Evolutionary conservation across 2,113 vertebrate species (phyloP).

Genomic region (Alexandromys fortis): DNA sequence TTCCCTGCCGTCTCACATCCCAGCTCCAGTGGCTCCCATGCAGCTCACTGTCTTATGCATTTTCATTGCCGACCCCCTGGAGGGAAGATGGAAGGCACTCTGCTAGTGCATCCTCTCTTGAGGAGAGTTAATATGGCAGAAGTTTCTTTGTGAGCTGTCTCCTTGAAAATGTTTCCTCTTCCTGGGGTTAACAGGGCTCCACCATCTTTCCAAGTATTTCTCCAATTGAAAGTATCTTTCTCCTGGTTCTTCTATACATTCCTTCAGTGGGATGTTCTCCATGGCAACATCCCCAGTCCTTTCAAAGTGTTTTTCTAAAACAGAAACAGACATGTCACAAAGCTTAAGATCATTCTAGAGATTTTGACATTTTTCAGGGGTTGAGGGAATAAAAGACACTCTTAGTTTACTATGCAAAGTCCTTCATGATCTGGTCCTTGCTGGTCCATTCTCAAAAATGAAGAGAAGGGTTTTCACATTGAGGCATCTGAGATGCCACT

Average conservation of each 20-base stretch:
- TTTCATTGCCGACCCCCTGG: not conserved
- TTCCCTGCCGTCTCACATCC: not conserved
- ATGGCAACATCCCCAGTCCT: not conserved
- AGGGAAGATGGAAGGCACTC: not conserved
- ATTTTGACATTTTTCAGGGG: slow-evolving; percentile 18
- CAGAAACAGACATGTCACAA: not conserved
- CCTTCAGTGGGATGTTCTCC: not conserved
- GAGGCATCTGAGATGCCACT: not conserved
- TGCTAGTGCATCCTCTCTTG: not conserved
- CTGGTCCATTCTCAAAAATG: not conserved
- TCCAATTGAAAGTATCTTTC: not conserved
- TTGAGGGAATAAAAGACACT: not conserved
- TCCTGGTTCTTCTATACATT: not conserved
- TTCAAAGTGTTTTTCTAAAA: slow-evolving; percentile 37
- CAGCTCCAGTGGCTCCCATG: not conserved
- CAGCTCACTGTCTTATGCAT: not conserved
- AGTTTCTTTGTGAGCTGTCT: not conserved
- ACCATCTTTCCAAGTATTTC: not conserved
- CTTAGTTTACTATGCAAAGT: not conserved
- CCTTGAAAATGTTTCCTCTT: slow-evolving; percentile 28
- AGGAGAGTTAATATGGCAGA: not conserved
- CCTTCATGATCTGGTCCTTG: not conserved
- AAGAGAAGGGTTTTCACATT: not conserved
- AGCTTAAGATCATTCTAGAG: not conserved
- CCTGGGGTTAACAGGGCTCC: not conserved